Base-by-base conservation (phyloP, 2,888 invertebrate species). In the Anthophora plumipes region DNA sequence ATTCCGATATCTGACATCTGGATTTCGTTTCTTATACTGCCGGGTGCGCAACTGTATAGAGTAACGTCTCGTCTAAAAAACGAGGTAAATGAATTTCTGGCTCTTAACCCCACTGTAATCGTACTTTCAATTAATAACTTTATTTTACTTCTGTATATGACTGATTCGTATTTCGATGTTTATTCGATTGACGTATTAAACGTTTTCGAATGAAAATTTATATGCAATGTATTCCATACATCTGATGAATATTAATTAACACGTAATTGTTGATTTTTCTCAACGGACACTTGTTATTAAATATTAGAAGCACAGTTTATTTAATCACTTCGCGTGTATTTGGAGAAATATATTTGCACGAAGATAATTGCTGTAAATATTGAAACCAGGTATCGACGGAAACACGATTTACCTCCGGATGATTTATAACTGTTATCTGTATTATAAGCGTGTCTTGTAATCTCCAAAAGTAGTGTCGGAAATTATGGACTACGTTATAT, bases 1-100 rank as follows among this genome's bases (percentile, higher is more conserved):
- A 17, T 55, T 41, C 22, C 4, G 11, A 39, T 70, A n/a, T 55
- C 63, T 37, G 54, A 54, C 63, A 61, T 52, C 60, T 61, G 61
- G 37, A 52, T 66, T 69, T 37, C 12, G 9, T 46, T 48, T 69
- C 46, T 46, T 57, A 22, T n/a, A n/a, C n/a, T n/a, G n/a, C n/a
- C n/a, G n/a, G n/a, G n/a, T n/a, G n/a, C n/a, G n/a, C n/a, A n/a
- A n/a, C n/a, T n/a, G n/a, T n/a, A n/a, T n/a, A n/a, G n/a, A n/a
- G n/a, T 4, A 31, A 31, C 31, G 31, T 31, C 6, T n/a, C 20
- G 11, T 37, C 31, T 4, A 31, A 52, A 12, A 14, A 22, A 22
- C 20, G 17, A 25, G 31, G 4, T 1, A 31, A 22, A 64, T 22
- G 22, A 25, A 54, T 41, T 52, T 25, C 12, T 41, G 22, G 3